A percentile compares a stretch with the other conserved stretches of the same genome.
Evolutionary conservation across 2,797 vertebrate genomes (phyloP).

Genomic region (Enteromius viviparus): DNA sequence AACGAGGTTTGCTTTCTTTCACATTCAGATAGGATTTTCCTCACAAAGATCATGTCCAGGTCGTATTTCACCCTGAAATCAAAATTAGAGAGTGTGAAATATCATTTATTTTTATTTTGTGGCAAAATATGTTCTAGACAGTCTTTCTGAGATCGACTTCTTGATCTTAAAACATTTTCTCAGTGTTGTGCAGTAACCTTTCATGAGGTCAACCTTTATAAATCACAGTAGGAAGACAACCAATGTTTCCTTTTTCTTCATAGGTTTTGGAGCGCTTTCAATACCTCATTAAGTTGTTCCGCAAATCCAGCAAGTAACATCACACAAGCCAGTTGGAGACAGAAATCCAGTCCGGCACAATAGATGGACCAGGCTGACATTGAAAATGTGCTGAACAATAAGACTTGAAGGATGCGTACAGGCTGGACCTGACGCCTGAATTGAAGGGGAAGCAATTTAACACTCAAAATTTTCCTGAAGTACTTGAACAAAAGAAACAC

Average conservation of each 20-base stretch:
- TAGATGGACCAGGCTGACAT: constrained; percentile 72
- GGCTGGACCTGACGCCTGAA: constrained; percentile 18
- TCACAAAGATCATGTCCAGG: not conserved
- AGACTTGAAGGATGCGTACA: not conserved
- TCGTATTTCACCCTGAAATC: not conserved
- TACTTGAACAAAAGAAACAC: constrained; percentile 11
- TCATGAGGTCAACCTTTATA: not conserved
- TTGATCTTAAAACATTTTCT: not conserved
- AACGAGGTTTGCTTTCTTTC: constrained; percentile 76
- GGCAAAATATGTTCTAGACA: not conserved
- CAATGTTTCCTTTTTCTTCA: constrained; percentile 3
- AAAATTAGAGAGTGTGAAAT: not conserved
- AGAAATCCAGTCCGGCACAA: constrained; percentile 75
- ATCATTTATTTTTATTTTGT: not conserved
- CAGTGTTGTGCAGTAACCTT: not conserved
- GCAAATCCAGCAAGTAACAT: constrained; percentile 76
- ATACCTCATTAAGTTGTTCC: constrained; percentile 88
- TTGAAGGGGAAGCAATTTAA: not conserved
- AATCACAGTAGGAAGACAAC: not conserved
- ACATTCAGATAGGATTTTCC: not conserved
- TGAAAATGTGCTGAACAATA: not conserved
- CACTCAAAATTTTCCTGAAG: not conserved
- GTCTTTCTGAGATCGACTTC: not conserved
- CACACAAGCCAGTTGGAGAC: constrained; percentile 74
- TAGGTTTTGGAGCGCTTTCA: constrained; percentile 87